Evolutionary conservation across 2,888 invertebrate genomes (phyloP), one percentile per base, ranked within the genome.

Genomic region (Octonoba sinensis): DNA sequence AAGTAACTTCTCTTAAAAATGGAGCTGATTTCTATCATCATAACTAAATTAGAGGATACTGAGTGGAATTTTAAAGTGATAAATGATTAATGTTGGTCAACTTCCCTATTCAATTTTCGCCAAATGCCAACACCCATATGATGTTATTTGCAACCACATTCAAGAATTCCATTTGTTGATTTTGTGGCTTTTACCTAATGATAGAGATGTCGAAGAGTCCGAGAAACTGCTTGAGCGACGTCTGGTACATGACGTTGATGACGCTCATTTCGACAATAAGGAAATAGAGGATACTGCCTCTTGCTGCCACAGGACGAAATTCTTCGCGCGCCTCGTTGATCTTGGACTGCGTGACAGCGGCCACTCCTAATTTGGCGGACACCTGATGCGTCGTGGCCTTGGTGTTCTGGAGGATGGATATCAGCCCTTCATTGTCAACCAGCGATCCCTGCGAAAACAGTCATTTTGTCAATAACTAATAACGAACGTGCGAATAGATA

Each of bases 211-310:
- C 97, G 87, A 98, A 98, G 84, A 97, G 93, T 15, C 92, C 95
- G 59, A 98, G 90, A 89, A 98, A 98, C 88, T 98, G 97, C 87
- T 95, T 95, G 67, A 98, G 90, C 0, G 97, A 96, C 86, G 97
- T 97, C 89, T 98, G 98, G 87, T 98, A 98, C 97, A 98, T 98
- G 12, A 93, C 92, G 87, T 97, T 97, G 0, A 98, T 97, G 87
- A 96, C 94, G 87, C 95, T 95, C 97, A 98, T 97, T 90, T 98
- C 97, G 0, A 97, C 97, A 83, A 98, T 97, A 56, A 98, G 90
- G 88, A 98, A 98, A 87, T 98, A 98, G 1, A 98, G 90, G 76
- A 97, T 96, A 0, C 96, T 96, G 18, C 97, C 97, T 85, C 97
- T 91, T 0, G 95, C 94, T 2, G 98, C 98, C 0, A 98, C 97